These are phyloP conservation scores for Pogonognathellus flavescens DNA, from an alignment of 1,140 invertebrate species.

Conservation along the genomic window DNA sequence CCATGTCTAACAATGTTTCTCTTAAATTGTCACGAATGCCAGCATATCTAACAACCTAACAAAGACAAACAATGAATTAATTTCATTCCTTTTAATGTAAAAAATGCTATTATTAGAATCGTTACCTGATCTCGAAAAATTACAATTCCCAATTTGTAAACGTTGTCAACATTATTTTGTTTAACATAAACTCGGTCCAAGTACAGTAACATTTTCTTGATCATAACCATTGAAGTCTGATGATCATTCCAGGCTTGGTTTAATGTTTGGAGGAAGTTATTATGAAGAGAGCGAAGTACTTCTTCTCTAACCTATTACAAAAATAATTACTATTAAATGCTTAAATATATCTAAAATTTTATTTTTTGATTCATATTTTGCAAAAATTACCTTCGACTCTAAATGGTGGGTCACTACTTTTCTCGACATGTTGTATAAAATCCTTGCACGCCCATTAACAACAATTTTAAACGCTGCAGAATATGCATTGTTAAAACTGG, in stretches of 20 bases:
- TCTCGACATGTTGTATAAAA: no score
- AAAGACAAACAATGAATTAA: no score
- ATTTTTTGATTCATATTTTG: no score
- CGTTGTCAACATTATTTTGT: conserved; percentile 98
- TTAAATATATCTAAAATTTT: no score
- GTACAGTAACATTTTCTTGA: conserved; percentile 99
- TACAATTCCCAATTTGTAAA: conserved; percentile 98
- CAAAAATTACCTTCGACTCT: conserved; percentile 95
- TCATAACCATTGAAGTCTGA: conserved; percentile 99
- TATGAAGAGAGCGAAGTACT: conserved; percentile 92
- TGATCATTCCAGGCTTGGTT: conserved; percentile 99
- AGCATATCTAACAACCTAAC: conserved; percentile 91
- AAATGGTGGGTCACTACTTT: conserved; percentile 98
- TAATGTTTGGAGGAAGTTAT: conserved; percentile 96
- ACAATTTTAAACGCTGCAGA: no score
- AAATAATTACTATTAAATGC: conserved; percentile 54
- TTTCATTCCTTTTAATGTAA: no score
- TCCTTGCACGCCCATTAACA: no score
- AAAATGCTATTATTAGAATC: neutral
- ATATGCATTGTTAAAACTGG: no score
- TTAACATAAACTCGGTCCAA: conserved; percentile 99
- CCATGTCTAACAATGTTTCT: conserved; percentile 94
- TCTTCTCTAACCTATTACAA: conserved; percentile 86
- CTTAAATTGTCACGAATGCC: conserved; percentile 94
- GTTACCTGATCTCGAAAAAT: conserved; percentile 96